These are phyloP conservation scores for Tachyglossus aculeatus DNA, from an alignment of 2,797 vertebrate species.

Conservation along the genomic window DNA sequence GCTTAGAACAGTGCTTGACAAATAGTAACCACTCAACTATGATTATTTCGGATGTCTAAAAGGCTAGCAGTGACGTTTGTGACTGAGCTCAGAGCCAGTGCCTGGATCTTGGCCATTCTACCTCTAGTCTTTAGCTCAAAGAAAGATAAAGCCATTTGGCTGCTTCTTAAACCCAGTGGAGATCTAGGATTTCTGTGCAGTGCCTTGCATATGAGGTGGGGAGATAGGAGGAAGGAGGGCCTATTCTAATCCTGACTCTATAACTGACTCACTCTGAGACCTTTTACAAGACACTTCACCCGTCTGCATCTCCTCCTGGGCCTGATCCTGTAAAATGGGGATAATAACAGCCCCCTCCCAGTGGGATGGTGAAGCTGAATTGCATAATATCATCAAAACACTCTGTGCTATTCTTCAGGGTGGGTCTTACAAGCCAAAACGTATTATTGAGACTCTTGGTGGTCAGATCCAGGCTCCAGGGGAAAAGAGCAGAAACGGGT, in stretches of 20 bases:
- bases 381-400: background rate
- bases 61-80: too few species aligned
- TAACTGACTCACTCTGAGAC: conserved; percentile 20
- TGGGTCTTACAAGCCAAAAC: background rate
- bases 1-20: too few species aligned
- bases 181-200: too few species aligned
- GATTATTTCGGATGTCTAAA: too few species aligned
- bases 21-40: too few species aligned
- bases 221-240: background rate
- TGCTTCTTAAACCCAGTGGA: too few species aligned
- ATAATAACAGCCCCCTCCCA: conserved; percentile 3
- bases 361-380: background rate
- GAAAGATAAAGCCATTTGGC: background rate
- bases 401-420: background rate
- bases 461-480: background rate
- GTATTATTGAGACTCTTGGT: background rate
- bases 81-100: too few species aligned
- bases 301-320: conserved; percentile 3
- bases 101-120: too few species aligned
- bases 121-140: too few species aligned
- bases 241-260: background rate
- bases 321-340: background rate
- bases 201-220: too few species aligned
- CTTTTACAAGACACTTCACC: conserved; percentile 6
- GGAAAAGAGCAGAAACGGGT: background rate